A percentile compares a stretch with the other conserved stretches of the same genome.
phyloP scores from a whole-genome alignment of 2,888 invertebrate genomes.

The Cephonodes hylas region DNA sequence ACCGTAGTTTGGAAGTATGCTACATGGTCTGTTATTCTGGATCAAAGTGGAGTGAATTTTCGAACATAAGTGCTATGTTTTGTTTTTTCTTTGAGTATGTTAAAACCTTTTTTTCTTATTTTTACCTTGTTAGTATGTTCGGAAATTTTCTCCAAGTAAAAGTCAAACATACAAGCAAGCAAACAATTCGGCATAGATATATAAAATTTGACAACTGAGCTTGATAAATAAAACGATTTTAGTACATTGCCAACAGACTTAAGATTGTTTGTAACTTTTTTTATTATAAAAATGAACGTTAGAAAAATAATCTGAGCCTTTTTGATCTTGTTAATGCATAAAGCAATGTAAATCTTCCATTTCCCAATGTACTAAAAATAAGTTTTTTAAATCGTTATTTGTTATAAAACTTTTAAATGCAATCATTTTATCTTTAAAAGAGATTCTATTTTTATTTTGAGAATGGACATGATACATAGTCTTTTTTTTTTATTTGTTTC shows the following conservation, averaged over 20 bases:
- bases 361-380: too few species aligned
- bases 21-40: not conserved
- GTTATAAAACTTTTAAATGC: not conserved
- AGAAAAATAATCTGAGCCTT: conserved; percentile 1
- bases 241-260: conserved; percentile 3
- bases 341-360: not conserved
- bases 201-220: conserved; percentile 3
- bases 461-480: not conserved
- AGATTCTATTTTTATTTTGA: not conserved
- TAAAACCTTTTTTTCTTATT: too few species aligned
- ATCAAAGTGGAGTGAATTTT: not conserved
- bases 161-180: not conserved
- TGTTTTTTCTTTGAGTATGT: not conserved
- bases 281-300: not conserved
- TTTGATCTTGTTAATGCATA: not conserved
- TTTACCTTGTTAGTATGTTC: not conserved
- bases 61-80: not conserved
- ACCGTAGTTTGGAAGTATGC: conserved; percentile 14
- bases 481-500: too few species aligned
- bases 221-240: conserved; percentile 9
- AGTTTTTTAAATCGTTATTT: too few species aligned
- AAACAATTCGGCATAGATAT: conserved; percentile 1
- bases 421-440: too few species aligned
- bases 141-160: not conserved
- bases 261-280: conserved; percentile 5